These are phyloP conservation scores for Polydesmus complanatus DNA, from an alignment of 2,888 invertebrate genomes.

Conservation along the genomic window DNA sequence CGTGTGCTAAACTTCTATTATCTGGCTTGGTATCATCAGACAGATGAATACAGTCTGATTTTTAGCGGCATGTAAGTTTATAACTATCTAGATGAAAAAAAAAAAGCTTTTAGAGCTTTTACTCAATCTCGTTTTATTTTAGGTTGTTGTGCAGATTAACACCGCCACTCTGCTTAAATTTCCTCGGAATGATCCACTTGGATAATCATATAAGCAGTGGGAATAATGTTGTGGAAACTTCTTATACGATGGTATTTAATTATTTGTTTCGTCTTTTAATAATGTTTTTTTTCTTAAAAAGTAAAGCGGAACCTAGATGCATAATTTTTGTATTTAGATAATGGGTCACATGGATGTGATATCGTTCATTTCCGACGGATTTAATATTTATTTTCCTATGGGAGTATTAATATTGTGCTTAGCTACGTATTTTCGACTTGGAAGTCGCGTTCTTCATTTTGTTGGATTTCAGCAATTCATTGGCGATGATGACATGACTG, in stretches of 20 bases:
- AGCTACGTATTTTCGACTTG: slow-evolving; percentile 86
- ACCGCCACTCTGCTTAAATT: slow-evolving; percentile 96
- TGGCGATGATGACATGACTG: slow-evolving; percentile 82
- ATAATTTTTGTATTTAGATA: slow-evolving; percentile 39
- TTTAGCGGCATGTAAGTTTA: slow-evolving; percentile 83
- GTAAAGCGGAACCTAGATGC: background rate
- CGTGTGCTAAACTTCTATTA: slow-evolving; percentile 92
- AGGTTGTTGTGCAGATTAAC: slow-evolving; percentile 81
- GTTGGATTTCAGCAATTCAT: slow-evolving; percentile 96
- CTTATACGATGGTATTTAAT: slow-evolving; percentile 55
- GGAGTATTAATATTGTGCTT: slow-evolving; percentile 81
- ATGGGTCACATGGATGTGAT: slow-evolving; percentile 99
- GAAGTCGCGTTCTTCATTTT: slow-evolving; percentile 73
- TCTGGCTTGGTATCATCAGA: slow-evolving; percentile 92
- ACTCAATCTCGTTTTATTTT: background rate
- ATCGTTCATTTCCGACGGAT: slow-evolving; percentile 88
- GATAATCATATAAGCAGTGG: slow-evolving; percentile 81
- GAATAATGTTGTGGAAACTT: slow-evolving; percentile 61
- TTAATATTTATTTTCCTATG: slow-evolving; percentile 99
- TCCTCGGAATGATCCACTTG: slow-evolving; percentile 92
- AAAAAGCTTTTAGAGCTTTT: background rate
- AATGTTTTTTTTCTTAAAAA: slow-evolving; percentile 4
- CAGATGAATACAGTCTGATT: slow-evolving; percentile 95
- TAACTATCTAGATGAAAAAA: background rate
- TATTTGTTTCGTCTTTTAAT: background rate